phyloP scores from a whole-genome alignment of 64 coral and sea anemone species.

The Pocillopora verrucosa region DNA sequence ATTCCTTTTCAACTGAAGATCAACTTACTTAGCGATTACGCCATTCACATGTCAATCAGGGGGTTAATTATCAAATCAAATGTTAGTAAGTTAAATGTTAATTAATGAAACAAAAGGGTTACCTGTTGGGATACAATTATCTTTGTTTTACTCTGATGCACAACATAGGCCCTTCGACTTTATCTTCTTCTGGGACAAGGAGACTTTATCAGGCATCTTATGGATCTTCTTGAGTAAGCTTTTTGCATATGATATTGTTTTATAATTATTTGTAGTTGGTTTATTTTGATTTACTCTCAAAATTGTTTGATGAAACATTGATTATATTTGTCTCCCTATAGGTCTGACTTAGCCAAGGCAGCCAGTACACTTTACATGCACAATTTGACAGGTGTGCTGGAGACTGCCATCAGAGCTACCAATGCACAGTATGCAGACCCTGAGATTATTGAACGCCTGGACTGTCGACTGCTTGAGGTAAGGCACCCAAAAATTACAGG shows the following conservation, averaged over 20 bases:
- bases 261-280: background rate
- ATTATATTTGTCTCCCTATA: background rate
- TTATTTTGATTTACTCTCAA: background rate
- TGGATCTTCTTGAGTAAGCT: conserved; percentile 96
- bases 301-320: background rate
- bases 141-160: background rate
- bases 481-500: background rate
- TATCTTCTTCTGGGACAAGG: conserved; percentile 97
- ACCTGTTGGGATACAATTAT: background rate
- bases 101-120: too few relatives aligned
- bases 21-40: too few relatives aligned
- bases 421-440: conserved; percentile 98
- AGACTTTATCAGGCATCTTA: conserved; percentile 96
- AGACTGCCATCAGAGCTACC: conserved; percentile 93
- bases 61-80: too few relatives aligned
- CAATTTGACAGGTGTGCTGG: conserved; percentile 88
- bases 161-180: conserved; percentile 73
- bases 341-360: conserved; percentile 85
- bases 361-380: conserved; percentile 96
- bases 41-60: too few relatives aligned
- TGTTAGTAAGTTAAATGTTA: too few relatives aligned
- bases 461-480: conserved; percentile 94
- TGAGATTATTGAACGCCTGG: conserved; percentile 89
- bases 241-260: background rate
- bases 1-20: too few relatives aligned